phyloP scores from a whole-genome alignment of 2,113 vertebrate genomes.

The Himantopus leucocephalus region DNA sequence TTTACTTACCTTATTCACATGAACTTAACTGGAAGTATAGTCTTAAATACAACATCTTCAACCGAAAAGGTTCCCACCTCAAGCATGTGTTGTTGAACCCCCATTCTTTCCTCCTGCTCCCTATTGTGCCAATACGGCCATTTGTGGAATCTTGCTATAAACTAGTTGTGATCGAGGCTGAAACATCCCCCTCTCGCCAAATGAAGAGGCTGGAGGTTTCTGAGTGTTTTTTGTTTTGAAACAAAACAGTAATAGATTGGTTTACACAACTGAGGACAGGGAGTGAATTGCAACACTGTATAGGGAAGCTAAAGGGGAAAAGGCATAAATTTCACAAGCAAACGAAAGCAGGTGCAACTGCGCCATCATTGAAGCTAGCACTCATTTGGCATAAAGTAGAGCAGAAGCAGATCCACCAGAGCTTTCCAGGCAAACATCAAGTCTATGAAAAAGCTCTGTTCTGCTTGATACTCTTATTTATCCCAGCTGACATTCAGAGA shows the following conservation, averaged over 20 bases:
- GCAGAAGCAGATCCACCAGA: background rate
- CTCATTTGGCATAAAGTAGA: background rate
- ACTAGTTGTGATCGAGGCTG: background rate
- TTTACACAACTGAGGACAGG: background rate
- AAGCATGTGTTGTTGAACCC: fast-evolving
- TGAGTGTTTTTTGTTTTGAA: background rate
- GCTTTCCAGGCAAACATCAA: background rate
- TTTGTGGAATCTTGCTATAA: background rate
- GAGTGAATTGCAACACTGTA: background rate
- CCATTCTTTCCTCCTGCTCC: background rate
- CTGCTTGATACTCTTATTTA: background rate
- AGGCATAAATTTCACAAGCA: background rate
- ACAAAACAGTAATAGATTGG: background rate
- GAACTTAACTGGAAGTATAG: background rate
- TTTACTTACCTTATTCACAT: background rate
- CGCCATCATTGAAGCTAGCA: background rate
- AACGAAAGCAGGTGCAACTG: background rate
- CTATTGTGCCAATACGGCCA: background rate
- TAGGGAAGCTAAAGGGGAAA: background rate
- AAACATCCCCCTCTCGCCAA: background rate
- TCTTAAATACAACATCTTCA: background rate
- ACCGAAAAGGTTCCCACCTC: background rate
- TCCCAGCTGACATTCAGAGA: background rate
- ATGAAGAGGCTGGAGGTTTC: background rate
- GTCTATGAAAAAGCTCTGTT: background rate